Percentiles rank a stretch among this genome's conserved stretches.
Conservation (phyloP, 2,113 vertebrate species). For the Scalopus aquaticus region DNA sequence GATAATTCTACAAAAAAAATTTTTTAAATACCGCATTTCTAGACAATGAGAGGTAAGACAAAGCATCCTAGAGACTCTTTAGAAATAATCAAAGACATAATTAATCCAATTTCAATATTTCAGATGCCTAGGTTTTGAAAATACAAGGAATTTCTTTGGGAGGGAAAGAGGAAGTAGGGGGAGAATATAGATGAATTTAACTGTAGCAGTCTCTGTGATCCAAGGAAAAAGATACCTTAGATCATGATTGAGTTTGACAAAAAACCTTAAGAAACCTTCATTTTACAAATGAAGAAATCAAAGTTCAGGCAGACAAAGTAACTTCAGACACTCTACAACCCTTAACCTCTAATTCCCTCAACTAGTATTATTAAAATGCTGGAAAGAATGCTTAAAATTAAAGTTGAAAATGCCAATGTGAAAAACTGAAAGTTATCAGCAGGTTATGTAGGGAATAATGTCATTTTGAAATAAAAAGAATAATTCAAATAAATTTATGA, state of each 20-base stretch:
- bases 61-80: too few relatives aligned
- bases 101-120: background rate
- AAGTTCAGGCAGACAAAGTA: background rate
- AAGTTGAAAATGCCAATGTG: background rate
- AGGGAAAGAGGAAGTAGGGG: accelerated
- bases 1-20: background rate
- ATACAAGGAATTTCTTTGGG: background rate
- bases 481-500: background rate
- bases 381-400: background rate
- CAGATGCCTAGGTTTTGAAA: background rate
- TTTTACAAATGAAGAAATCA: background rate
- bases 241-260: background rate
- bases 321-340: background rate
- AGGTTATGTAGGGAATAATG: background rate
- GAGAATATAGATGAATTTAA: background rate
- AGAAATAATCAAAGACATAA: background rate
- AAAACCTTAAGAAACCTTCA: background rate
- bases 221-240: background rate
- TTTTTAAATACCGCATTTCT: background rate
- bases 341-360: background rate
- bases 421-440: background rate
- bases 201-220: background rate
- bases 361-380: background rate
- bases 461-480: background rate
- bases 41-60: too few relatives aligned